Conservation (phyloP, 64 coral and sea anemone genomes). For the Cladopsammia gracilis region DNA sequence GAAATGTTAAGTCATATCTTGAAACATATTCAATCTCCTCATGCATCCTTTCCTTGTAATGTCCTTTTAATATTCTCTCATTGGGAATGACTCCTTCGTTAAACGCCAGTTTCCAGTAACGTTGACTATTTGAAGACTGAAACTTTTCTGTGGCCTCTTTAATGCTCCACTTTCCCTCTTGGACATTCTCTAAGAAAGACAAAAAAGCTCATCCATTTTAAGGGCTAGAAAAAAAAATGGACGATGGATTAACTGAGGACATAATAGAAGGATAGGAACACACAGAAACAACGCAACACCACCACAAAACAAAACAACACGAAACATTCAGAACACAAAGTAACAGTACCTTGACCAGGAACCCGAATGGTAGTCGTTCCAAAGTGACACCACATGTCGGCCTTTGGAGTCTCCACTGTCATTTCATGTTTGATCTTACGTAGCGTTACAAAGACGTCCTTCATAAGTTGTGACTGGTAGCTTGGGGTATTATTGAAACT, state of each 20-base stretch:
- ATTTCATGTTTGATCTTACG: background rate
- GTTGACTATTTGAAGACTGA: background rate
- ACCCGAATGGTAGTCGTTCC: background rate
- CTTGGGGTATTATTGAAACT: background rate
- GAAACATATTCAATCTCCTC: background rate
- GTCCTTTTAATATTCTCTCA: background rate
- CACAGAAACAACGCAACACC: background rate
- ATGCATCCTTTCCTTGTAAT: background rate
- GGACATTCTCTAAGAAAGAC: background rate
- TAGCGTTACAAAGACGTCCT: background rate
- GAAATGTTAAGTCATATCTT: slow-evolving; percentile 43
- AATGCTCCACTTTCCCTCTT: background rate
- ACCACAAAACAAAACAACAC: too few species aligned
- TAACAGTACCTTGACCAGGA: background rate
- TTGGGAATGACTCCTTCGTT: slow-evolving; percentile 1
- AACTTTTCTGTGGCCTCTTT: background rate
- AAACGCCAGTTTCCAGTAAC: background rate
- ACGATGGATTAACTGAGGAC: background rate
- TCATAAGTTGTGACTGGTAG: background rate
- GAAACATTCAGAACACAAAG: too few species aligned
- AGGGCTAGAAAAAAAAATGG: background rate
- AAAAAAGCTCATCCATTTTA: too few species aligned
- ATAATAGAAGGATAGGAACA: too few species aligned
- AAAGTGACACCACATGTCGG: slow-evolving; percentile 44
- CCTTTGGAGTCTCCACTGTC: background rate